A percentile compares a stretch with the other conserved stretches of the same genome.
Conservation (phyloP, 2,797 vertebrate species). For the Ambastaia sidthimunki region DNA sequence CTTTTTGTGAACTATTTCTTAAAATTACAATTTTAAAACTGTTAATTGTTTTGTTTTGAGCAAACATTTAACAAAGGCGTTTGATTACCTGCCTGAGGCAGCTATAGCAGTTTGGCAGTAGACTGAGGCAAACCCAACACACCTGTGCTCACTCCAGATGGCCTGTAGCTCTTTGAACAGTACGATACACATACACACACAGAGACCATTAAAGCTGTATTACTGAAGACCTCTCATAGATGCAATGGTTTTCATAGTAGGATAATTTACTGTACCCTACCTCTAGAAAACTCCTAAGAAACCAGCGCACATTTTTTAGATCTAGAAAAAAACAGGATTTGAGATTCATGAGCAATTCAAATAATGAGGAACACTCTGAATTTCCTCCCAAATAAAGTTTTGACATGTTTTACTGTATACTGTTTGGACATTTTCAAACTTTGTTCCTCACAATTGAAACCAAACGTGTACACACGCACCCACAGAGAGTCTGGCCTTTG, state of each 20-base stretch:
- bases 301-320: background rate
- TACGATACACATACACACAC: too few species aligned
- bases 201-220: background rate
- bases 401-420: background rate
- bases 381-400: background rate
- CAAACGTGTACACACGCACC: background rate
- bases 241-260: too few species aligned
- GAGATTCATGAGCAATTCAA: background rate
- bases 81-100: background rate
- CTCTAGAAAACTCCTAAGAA: background rate
- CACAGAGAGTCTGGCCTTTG: background rate
- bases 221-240: too few species aligned
- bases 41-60: constrained; percentile 2
- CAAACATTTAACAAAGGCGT: constrained; percentile 1
- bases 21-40: background rate
- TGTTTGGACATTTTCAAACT: background rate
- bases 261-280: background rate
- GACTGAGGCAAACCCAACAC: constrained; percentile 15
- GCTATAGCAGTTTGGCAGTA: background rate
- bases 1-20: background rate
- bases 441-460: background rate
- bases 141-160: constrained; percentile 4
- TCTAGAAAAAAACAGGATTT: background rate
- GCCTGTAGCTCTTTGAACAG: background rate
- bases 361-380: background rate